A percentile compares a stretch with the other conserved stretches of the same genome.
These are phyloP conservation scores for Eriocheir sinensis DNA, from an alignment of 1,140 invertebrate genomes.

Conservation along the genomic window DNA sequence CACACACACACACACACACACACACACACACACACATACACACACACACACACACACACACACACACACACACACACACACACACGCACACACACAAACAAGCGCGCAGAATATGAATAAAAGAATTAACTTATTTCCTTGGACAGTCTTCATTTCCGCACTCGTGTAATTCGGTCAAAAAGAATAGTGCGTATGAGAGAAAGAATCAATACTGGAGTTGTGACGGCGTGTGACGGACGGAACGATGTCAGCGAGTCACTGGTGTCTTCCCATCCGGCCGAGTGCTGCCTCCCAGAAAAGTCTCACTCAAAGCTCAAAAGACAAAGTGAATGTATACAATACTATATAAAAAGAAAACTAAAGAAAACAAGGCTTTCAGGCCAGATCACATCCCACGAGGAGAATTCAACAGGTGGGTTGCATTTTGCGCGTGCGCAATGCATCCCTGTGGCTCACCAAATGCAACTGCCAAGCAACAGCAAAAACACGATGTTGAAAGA, in stretches of 20 bases:
- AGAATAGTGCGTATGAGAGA: neutral
- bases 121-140: neutral
- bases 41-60: slow-evolving; percentile 5
- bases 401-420: slow-evolving; percentile 75
- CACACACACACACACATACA: neutral
- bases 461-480: neutral
- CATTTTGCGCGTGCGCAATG: slow-evolving; percentile 74
- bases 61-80: slow-evolving; percentile 28
- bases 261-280: neutral
- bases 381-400: slow-evolving; percentile 35
- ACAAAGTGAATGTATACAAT: neutral
- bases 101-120: too few relatives aligned
- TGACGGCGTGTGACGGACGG: neutral
- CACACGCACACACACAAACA: neutral
- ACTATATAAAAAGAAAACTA: slow-evolving; percentile 32
- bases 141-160: neutral
- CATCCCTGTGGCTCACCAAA: slow-evolving; percentile 54
- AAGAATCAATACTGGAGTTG: neutral
- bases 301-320: neutral
- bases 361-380: neutral
- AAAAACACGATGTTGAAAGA: neutral
- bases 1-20: neutral
- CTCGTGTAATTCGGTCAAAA: neutral
- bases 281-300: neutral
- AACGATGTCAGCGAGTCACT: neutral